Conservation (phyloP, 1,140 invertebrate genomes). For the Archivesica marissinica region DNA sequence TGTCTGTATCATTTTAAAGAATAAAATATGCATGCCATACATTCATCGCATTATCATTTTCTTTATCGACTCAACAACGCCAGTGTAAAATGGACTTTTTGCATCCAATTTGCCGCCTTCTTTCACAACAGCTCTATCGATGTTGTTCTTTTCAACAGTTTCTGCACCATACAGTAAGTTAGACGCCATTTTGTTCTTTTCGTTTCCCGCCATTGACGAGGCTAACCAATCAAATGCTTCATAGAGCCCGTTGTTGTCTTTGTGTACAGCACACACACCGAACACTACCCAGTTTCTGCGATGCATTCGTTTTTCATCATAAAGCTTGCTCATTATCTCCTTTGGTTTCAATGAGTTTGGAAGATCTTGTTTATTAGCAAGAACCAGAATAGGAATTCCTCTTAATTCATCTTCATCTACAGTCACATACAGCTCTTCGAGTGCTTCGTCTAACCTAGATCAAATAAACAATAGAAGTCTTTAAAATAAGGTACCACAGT, state of each 20-base stretch:
- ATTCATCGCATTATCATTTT: no score
- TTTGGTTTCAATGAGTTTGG: not conserved
- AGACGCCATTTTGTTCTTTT: not conserved
- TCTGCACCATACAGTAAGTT: not conserved
- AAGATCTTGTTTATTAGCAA: conserved; percentile 53
- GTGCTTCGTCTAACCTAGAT: not conserved
- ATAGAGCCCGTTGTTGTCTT: not conserved
- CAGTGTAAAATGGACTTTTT: no score
- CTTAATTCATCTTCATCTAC: conserved; percentile 14
- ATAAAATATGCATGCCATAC: no score
- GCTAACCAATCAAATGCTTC: conserved; percentile 37
- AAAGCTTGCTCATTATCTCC: not conserved
- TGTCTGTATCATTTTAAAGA: no score
- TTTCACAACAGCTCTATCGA: no score
- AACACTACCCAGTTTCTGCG: conserved; percentile 8
- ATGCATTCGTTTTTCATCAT: not conserved
- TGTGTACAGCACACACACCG: not conserved
- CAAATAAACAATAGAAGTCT: not conserved
- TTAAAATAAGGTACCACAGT: not conserved
- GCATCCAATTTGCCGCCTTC: no score
- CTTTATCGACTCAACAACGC: no score
- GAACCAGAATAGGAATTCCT: not conserved
- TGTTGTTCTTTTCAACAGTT: no score
- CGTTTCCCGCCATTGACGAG: not conserved
- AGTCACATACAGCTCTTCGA: not conserved